Evolutionary conservation across 2,797 vertebrate genomes (phyloP).

Genomic region (Triplophysa yarkandensis): DNA sequence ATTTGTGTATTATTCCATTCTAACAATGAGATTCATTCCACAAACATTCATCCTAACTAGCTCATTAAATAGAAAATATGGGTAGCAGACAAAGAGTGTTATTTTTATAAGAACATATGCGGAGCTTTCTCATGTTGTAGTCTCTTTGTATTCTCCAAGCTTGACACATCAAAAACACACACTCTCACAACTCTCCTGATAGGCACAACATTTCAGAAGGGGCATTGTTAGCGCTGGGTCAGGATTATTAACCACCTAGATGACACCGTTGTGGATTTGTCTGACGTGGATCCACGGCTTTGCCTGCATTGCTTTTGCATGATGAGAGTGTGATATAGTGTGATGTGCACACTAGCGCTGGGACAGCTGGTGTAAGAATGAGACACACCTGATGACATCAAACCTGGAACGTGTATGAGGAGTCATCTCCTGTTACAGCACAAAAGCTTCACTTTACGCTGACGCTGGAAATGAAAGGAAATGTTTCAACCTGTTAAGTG

Average conservation of each 20-base stretch:
- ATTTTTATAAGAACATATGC: conserved; percentile 65
- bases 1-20: conserved; percentile 48
- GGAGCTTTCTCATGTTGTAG: conserved; percentile 28
- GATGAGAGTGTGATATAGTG: conserved; percentile 64
- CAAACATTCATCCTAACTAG: conserved; percentile 57
- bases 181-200: conserved; percentile 38
- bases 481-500: background rate
- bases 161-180: conserved; percentile 41
- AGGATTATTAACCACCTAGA: conserved; percentile 68
- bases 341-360: conserved; percentile 48
- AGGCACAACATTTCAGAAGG: conserved; percentile 65
- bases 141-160: conserved; percentile 45
- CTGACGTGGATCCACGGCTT: conserved; percentile 62
- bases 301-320: conserved; percentile 54
- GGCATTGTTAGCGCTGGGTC: conserved; percentile 61
- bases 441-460: background rate
- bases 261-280: conserved; percentile 64
- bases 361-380: conserved; percentile 13
- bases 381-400: background rate
- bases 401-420: conserved; percentile 59
- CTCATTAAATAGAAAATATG: conserved; percentile 66
- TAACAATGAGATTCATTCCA: conserved; percentile 58
- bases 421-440: background rate
- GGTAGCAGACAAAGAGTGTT: conserved; percentile 51
- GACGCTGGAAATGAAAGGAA: conserved; percentile 43